Evolutionary conservation across 2,888 invertebrate species (phyloP), one percentile per base, ranked within the genome.

Genomic region (Priocnemis perturbator): DNA sequence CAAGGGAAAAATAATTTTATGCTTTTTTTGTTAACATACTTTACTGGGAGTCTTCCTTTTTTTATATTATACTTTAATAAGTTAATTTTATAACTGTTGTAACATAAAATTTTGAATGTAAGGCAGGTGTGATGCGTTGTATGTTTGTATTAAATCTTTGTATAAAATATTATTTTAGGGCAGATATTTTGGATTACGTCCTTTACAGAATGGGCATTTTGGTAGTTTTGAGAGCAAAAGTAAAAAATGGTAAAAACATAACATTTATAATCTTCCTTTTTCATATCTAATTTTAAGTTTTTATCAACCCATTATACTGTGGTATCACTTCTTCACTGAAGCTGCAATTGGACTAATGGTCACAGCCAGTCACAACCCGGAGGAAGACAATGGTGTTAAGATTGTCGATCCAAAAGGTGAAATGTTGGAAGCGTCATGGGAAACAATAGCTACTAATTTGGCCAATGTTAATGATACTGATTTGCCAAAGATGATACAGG

Each of bases 331-430:
- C 21, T 56, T 57, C 37, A 2, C 75, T 86, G 65, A 90, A 90
- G 94, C 94, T 83, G 92, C 94, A 45, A 94, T 98, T 84, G 99
- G 99, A 52, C 92, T 98, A n/a, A 98, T 99, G 98, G 97, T 99
- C 71, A 99, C 99, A 0, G 99, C 99, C 0, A 99, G 99, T 0
- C 99, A 99, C 89, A 99, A 99, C 90, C 94, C 98, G 53, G 97
- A 95, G 88, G 94, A 94, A 0, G 99, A 99, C 87, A 99, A 99
- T 89, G 99, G 99, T 0, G 96, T 98, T 2, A 99, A 99, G 89
- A 90, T 99, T 57, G 93, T 99, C 55, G 99, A 99, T 90, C 98
- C 98, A 0, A 93, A 93, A 77, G 99, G 99, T 0, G 98, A 98
- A 90, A 99, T 99, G 99, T 89, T 99, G 83, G 96, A 97, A 77